Base-by-base conservation (phyloP, 2,113 vertebrate genomes). In the Zosterops hypoxanthus region DNA sequence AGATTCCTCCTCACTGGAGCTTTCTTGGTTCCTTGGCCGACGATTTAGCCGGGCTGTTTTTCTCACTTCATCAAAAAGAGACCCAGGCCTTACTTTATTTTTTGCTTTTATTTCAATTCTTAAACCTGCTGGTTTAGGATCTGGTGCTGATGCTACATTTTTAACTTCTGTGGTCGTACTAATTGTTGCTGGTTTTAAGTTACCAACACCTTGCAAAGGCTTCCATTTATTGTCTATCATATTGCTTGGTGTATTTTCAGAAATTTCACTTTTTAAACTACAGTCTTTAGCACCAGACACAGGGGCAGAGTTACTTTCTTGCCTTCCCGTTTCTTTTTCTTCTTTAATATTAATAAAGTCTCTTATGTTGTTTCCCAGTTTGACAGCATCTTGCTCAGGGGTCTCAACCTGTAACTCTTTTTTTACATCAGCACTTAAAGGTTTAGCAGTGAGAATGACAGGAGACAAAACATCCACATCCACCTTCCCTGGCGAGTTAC, bases 61-160 rank as follows among this genome's bases (percentile, higher is more conserved):
- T 11, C 99, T 98, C 7, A 99, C 99, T 92, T 99, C 99, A 12
- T 99, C 99, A 17, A 99, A 99, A 56, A 99, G 98, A 25, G 99
- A 99, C 7, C 99, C 99, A 1, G 99, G 99, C 19, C 99, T 98
- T 9, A 99, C 99, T 78, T 98, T 98, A 94, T 98, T 99, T 94
- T 98, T 99, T 64, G 98, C 99, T 96, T 99, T 99, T 42, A 99
- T 99, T 98, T 99, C 99, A 95, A 99, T 99, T 44, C 98, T 98
- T 73, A 99, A 98, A 44, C 98, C 99, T 34, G 98, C 99, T 10
- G 97, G 75, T 66, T 98, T 99, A 34, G 93, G 34, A 24, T 98
- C 97, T 11, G 97, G 93, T 13, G 97, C 97, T 29, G 89, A 19
- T 28, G 97, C 79, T 22, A 70, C 7, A 2, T 91, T 95, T 89